These are phyloP conservation scores for Melanotaenia nigrans DNA, from an alignment of 2,797 vertebrate species.

Conservation along the genomic window DNA sequence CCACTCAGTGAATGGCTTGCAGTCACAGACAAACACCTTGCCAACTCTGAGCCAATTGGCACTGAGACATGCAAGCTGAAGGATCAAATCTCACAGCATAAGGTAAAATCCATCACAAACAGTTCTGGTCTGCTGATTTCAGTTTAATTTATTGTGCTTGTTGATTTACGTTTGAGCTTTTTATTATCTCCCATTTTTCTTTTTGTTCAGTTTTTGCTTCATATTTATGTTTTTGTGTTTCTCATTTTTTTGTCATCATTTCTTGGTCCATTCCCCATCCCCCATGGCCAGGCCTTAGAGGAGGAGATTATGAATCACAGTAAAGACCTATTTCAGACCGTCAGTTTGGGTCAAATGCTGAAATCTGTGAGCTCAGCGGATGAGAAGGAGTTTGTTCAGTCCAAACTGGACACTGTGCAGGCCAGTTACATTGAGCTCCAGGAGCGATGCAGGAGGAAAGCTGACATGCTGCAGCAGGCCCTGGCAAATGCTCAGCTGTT, in stretches of 20 bases:
- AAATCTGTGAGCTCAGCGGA: slow-evolving; percentile 92
- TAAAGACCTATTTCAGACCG: slow-evolving; percentile 91
- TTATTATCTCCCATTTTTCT: slow-evolving; percentile 59
- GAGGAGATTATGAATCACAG: slow-evolving; percentile 91
- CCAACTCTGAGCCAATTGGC: slow-evolving; percentile 92
- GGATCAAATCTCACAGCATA: slow-evolving; percentile 93
- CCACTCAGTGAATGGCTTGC: slow-evolving; percentile 92
- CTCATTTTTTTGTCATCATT: slow-evolving; percentile 55
- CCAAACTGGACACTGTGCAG: slow-evolving; percentile 90
- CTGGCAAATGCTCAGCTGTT: slow-evolving; percentile 96
- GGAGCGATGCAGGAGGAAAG: slow-evolving; percentile 90
- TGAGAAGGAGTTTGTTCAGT: slow-evolving; percentile 95
- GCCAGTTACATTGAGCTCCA: slow-evolving; percentile 92
- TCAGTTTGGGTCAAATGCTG: slow-evolving; percentile 93
- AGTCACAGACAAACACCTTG: slow-evolving; percentile 89
- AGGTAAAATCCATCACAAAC: slow-evolving; percentile 77
- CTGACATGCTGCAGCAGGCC: slow-evolving; percentile 93
- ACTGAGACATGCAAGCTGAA: slow-evolving; percentile 93
- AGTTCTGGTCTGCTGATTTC: slow-evolving; percentile 6
- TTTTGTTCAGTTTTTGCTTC: slow-evolving; percentile 70
- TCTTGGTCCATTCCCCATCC: slow-evolving; percentile 61
- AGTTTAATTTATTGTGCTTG: slow-evolving; percentile 33
- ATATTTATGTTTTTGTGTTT: slow-evolving; percentile 60
- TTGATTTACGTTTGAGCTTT: slow-evolving; percentile 43
- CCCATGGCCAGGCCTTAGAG: slow-evolving; percentile 88